A percentile compares a stretch with the other conserved stretches of the same genome.
Conservation (phyloP, 1,140 invertebrate genomes). For the Eumaeus atala region DNA sequence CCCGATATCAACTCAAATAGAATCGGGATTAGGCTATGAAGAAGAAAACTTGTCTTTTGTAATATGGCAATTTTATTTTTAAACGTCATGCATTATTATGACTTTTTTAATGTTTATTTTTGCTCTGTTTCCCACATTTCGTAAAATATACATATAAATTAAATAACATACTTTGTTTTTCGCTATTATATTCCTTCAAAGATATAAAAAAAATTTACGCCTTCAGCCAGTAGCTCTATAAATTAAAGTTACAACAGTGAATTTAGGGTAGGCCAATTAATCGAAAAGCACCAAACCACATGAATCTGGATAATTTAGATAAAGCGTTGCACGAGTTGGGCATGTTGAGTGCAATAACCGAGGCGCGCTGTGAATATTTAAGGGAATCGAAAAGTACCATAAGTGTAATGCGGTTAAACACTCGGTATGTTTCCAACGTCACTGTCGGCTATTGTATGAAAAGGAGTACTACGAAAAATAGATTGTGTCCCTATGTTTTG, state of each 20-base stretch:
- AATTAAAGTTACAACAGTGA: background rate
- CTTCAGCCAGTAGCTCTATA: background rate
- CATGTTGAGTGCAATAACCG: slow-evolving; percentile 75
- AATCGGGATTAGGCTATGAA: too few species aligned
- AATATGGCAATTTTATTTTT: slow-evolving; percentile 21
- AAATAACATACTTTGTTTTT: background rate
- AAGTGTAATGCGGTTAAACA: slow-evolving; percentile 73
- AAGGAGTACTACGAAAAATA: slow-evolving; percentile 62
- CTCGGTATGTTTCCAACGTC: slow-evolving; percentile 74
- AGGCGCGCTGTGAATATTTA: slow-evolving; percentile 74
- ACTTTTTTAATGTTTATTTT: slow-evolving; percentile 73
- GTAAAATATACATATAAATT: slow-evolving; percentile 1
- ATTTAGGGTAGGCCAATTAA: slow-evolving; percentile 21
- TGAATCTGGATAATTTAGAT: slow-evolving; percentile 73
- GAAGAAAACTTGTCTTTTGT: background rate
- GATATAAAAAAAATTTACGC: background rate
- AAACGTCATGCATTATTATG: slow-evolving; percentile 61
- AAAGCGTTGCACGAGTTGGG: slow-evolving; percentile 75
- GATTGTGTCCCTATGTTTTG: slow-evolving; percentile 66
- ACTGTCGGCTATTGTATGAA: slow-evolving; percentile 75
- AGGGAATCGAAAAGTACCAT: slow-evolving; percentile 66
- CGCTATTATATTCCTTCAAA: too few species aligned
- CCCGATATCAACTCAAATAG: too few species aligned
- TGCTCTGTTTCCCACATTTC: slow-evolving; percentile 53
- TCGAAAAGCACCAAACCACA: slow-evolving; percentile 56